Percentiles rank a stretch among this genome's conserved stretches.
These are phyloP conservation scores for Typhlomys cinereus DNA, from an alignment of 2,113 vertebrate species.

Conservation along the genomic window DNA sequence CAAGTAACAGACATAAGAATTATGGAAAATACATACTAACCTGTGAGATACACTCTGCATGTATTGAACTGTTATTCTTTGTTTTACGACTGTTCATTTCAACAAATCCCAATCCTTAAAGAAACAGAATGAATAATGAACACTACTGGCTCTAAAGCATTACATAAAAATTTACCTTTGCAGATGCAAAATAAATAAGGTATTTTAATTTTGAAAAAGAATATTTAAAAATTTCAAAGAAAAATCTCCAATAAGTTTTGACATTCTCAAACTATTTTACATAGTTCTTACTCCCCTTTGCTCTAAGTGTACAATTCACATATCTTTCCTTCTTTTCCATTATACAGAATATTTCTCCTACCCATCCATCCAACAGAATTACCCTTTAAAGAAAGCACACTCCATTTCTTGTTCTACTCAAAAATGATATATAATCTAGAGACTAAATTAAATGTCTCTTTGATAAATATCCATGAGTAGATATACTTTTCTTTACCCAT, in stretches of 20 bases:
- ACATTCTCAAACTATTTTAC: neutral
- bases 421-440: neutral
- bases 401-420: neutral
- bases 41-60: conserved; percentile 89
- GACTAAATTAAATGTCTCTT: neutral
- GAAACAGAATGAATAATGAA: conserved; percentile 8
- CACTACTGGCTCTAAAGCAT: neutral
- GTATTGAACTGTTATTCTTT: conserved; percentile 79
- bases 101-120: conserved; percentile 57
- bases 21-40: conserved; percentile 81
- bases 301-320: neutral
- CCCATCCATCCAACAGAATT: neutral
- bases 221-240: neutral
- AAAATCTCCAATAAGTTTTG: neutral
- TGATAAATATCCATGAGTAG: neutral
- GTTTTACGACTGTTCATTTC: conserved; percentile 89
- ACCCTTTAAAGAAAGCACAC: neutral
- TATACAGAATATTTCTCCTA: neutral
- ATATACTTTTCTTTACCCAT: neutral
- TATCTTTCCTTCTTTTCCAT: neutral
- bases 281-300: neutral
- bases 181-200: conserved; percentile 41
- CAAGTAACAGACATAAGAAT: neutral
- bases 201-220: conserved; percentile 45
- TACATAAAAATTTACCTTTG: conserved; percentile 35